phyloP scores from a whole-genome alignment of 2,113 vertebrate genomes.

The Prunella himalayana region DNA sequence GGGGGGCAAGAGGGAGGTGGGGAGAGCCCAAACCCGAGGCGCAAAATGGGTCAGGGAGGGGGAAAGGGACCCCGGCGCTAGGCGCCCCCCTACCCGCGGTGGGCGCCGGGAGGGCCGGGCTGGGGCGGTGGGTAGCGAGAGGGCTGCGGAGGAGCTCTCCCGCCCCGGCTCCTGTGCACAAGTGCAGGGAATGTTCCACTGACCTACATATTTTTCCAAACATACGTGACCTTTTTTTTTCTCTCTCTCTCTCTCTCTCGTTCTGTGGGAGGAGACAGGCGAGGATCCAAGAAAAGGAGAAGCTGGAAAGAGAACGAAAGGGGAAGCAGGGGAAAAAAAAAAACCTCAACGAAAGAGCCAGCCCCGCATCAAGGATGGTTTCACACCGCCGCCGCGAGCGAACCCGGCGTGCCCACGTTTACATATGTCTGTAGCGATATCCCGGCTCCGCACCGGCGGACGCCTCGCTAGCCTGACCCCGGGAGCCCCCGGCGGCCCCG shows the following conservation, averaged over 20 bases:
- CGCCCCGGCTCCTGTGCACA: slow-evolving; percentile 59
- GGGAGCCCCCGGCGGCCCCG: background rate
- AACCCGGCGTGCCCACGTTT: background rate
- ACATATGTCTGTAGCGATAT: background rate
- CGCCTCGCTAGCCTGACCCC: background rate
- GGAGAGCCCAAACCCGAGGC: background rate
- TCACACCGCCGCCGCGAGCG: background rate
- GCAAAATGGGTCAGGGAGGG: slow-evolving; percentile 56
- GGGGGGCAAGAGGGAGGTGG: background rate
- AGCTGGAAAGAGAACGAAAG: slow-evolving; percentile 54
- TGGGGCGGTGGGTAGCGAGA: background rate
- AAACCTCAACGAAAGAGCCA: background rate
- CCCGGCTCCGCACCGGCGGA: background rate
- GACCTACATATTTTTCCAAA: slow-evolving; percentile 85
- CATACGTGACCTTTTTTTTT: slow-evolving; percentile 78
- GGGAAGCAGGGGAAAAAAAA: background rate
- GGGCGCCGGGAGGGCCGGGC: background rate
- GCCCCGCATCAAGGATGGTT: background rate
- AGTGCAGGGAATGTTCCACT: slow-evolving; percentile 82
- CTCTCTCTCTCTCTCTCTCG: background rate
- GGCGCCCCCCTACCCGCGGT: background rate
- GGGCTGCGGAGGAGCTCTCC: background rate
- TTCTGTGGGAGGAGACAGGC: slow-evolving; percentile 77
- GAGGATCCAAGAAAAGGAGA: slow-evolving; percentile 70
- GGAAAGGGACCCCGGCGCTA: background rate